Conservation (phyloP, 2,888 invertebrate species). For the Ariolimax columbianus region DNA sequence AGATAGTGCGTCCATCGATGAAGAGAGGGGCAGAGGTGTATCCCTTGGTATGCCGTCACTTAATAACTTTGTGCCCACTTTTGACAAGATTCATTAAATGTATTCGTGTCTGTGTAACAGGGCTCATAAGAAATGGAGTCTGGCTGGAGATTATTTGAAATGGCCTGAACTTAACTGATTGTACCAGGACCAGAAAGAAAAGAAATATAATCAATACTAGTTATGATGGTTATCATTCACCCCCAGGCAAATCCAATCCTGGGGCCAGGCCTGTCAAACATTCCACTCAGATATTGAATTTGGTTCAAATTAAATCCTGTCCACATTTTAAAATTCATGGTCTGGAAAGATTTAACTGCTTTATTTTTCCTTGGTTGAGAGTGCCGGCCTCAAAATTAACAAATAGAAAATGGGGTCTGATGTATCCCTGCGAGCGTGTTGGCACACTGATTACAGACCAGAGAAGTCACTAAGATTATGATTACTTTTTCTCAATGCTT, state of each 20-base stretch:
- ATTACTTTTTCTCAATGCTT: not conserved
- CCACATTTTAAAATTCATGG: conserved; percentile 38
- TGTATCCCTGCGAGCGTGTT: not conserved
- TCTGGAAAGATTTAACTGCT: conserved; percentile 21
- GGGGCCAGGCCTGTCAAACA: conserved; percentile 27
- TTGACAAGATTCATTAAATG: conserved; percentile 41
- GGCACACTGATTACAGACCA: not conserved
- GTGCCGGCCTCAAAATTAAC: conserved; percentile 4
- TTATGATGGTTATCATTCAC: conserved; percentile 45
- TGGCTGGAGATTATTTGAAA: conserved; percentile 36
- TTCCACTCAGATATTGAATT: conserved; percentile 15
- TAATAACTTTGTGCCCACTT: conserved; percentile 21
- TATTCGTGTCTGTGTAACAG: conserved; percentile 26
- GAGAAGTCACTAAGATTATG: not conserved
- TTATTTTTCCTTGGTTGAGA: not conserved
- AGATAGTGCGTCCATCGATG: no score
- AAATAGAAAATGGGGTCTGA: conserved; percentile 16
- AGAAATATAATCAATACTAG: conserved; percentile 22
- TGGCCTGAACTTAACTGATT: conserved; percentile 40
- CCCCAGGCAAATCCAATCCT: conserved; percentile 20
- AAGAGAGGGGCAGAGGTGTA: not conserved
- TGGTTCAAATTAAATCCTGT: conserved; percentile 30
- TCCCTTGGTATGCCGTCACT: conserved; percentile 5
- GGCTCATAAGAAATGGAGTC: conserved; percentile 37
- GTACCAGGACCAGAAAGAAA: conserved; percentile 5